Base-by-base conservation (phyloP, 2,888 invertebrate species). In the Sinohyriopsis cumingii region DNA sequence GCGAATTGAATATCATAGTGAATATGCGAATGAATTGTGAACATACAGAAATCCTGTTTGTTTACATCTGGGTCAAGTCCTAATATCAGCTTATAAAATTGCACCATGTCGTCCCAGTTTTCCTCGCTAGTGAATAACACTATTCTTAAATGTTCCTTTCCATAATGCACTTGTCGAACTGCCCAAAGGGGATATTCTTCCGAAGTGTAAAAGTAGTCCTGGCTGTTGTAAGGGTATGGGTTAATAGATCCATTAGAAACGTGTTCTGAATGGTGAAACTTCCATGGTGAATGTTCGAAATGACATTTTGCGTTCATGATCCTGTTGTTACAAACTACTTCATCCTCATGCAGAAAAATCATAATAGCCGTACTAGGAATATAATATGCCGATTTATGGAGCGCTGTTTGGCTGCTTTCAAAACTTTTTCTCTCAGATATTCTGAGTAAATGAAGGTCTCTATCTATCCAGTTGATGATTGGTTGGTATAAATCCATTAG, bases 181-280 rank as follows among this genome's bases (percentile, higher is more conserved):
- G 85, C 86, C 83, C 87, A 87, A 20, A 88, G 79, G 53, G 88
- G 88, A 68, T 85, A 80, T 73, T 87, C 85, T 22, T 78, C 78
- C 24, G 84, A 81, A 9, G 84, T 82, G 61, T 77, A 84, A 75
- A 79, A 87, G 69, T 84, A 88, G 78, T 88, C 86, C 69, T 83
- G 81, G 55, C 82, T 84, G 63, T 86, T 84, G 64, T 81, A 79
- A 9, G 84, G 83, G 68, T 84, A 82, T 0, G 80, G 75, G 59
- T 84, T 83, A 24, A 87, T 80, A 60, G 78, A 80, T 24, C 81
- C 81, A 24, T 80, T 69, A 12, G 74, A 69, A 15, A 86, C 78
- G 19, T 78, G 76, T 66, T 88, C 87, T 5, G 81, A 78, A 76
- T 88, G 87, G 68, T 88, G 88, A 68, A 86, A 85, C 64, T 76